Base-by-base conservation (phyloP, 2,888 invertebrate genomes). In the Zele albiditarsus region DNA sequence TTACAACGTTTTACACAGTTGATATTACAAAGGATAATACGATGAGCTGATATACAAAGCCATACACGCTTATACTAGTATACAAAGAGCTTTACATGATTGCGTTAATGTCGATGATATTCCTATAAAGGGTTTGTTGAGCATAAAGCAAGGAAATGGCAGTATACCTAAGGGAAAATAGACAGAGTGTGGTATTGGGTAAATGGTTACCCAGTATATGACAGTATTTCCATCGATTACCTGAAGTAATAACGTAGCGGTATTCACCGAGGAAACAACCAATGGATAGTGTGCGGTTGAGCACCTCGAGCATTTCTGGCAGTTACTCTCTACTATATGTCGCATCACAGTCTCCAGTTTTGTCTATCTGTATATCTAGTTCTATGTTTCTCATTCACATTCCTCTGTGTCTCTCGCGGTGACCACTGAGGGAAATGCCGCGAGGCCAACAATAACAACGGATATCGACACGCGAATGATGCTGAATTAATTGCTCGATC, bases 401-500 rank as follows among this genome's bases (percentile, higher is more conserved):
- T 42, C 20, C 14, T 33, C 14, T 14, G 23, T 8, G 27, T 12
- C 23, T 20, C n/a, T 68, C 53, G 3, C 53, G 3, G 28, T 53
- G 58, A 70, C 62, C 25, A 42, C 16, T 66, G 58, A 57, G 57
- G 66, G 20, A 66, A 71, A 75, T 75, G 66, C 46, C 46, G 65
- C 70, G 53, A 74, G 42, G 63, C 66, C 53, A 75, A 62, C 60
- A 75, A 75, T 71, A 71, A 66, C 74, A 58, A 66, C 67, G 71
- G 67, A 71, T 58, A 75, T 66, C 71, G 58, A 66, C 71, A 71
- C 71, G 49, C 75, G 67, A 75, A 71, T 71, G 71, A 75, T 67
- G 66, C 60, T 67, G 75, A 75, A 75, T 75, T 75, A 75, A 75
- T 71, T 75, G 75, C 66, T 63, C 23, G 28, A 49, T 75, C 63